These are phyloP conservation scores for Chiloscyllium plagiosum DNA, from an alignment of 2,113 vertebrate species.

Conservation along the genomic window DNA sequence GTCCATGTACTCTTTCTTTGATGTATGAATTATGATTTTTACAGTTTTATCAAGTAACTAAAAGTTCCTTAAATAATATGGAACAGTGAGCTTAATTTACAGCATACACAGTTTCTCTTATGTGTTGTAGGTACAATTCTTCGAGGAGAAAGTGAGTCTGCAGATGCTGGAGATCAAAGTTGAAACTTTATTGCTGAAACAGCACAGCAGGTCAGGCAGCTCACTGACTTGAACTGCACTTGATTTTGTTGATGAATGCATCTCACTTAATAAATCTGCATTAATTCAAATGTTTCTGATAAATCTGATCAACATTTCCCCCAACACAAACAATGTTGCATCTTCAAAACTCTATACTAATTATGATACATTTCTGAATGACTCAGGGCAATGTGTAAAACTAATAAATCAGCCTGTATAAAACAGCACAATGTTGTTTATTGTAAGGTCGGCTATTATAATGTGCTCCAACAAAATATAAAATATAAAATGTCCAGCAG, in stretches of 20 bases:
- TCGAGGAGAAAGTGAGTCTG: too few species aligned
- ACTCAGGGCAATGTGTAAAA: not conserved
- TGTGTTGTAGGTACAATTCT: not conserved
- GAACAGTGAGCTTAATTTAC: not conserved
- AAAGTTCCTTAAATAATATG: not conserved
- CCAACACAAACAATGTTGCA: not conserved
- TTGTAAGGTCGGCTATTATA: slow-evolving; percentile 1
- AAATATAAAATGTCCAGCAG: not conserved
- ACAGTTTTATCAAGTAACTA: not conserved
- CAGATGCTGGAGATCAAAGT: too few species aligned
- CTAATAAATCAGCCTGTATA: not conserved
- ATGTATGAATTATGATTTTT: not conserved
- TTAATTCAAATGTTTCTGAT: not conserved
- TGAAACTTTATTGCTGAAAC: too few species aligned
- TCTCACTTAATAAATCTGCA: not conserved
- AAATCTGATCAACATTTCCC: not conserved
- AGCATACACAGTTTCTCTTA: not conserved
- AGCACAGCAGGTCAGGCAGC: too few species aligned
- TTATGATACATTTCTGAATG: not conserved
- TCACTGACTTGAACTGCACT: not conserved
- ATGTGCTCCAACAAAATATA: not conserved
- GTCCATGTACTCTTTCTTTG: not conserved
- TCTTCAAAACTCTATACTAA: not conserved
- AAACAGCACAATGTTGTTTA: not conserved
- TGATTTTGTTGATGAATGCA: not conserved